These are phyloP conservation scores for Elephantulus edwardii DNA, from an alignment of 2,113 vertebrate species.

Conservation along the genomic window DNA sequence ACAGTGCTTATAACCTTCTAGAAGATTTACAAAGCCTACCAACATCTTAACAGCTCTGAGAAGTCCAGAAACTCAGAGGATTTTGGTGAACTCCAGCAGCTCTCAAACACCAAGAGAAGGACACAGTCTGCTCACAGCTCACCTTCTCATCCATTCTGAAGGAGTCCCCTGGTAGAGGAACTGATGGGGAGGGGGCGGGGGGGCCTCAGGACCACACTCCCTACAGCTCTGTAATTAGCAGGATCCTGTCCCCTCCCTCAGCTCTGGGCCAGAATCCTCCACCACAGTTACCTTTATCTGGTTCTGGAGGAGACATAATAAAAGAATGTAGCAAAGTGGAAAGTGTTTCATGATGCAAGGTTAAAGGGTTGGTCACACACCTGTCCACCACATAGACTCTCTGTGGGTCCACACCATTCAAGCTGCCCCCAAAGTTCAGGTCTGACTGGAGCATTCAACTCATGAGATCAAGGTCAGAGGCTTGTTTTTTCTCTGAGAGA, in stretches of 20 bases:
- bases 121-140: neutral
- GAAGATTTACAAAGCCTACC: neutral
- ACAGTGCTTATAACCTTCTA: too few species aligned
- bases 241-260: neutral
- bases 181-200: rapidly evolving
- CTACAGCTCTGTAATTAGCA: rapidly evolving
- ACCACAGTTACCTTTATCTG: rapidly evolving
- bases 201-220: neutral
- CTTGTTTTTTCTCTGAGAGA: neutral
- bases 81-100: neutral
- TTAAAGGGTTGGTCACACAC: neutral
- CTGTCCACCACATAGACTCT: neutral
- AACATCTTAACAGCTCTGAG: neutral
- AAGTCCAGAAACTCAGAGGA: neutral
- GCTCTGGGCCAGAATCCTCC: neutral
- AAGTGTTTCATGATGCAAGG: neutral
- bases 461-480: neutral
- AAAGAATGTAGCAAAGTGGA: neutral
- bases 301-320: neutral
- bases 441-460: neutral
- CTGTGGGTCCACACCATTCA: neutral
- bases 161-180: too few species aligned
- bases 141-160: neutral
- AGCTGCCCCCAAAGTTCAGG: neutral
- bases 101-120: neutral